A percentile compares a stretch with the other conserved stretches of the same genome.
Evolutionary conservation across 2,888 invertebrate genomes (phyloP).

Genomic region (Ashinkailepas kermadecensis): DNA sequence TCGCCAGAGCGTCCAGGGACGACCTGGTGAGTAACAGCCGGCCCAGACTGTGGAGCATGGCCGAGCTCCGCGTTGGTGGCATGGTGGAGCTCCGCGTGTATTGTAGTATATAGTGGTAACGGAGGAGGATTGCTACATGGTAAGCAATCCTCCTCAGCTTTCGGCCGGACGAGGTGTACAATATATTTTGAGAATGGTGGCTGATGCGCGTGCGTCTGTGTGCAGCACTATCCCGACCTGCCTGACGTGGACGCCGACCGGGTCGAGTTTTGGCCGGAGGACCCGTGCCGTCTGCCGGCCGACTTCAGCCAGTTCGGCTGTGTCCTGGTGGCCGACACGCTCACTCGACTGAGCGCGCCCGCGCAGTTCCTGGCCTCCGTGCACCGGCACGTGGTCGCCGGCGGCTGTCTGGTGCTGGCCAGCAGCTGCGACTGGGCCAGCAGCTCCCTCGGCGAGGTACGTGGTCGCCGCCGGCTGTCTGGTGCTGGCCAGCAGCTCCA

Average conservation of each 20-base stretch:
- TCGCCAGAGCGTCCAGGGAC: not conserved
- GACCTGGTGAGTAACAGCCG: not conserved
- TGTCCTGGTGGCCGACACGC: conserved; percentile 7
- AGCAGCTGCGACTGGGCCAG: conserved; percentile 2
- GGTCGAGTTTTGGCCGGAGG: conserved; percentile 4
- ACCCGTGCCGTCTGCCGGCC: not conserved
- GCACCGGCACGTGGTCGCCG: not conserved
- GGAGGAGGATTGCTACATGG: no score
- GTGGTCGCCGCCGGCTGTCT: not conserved
- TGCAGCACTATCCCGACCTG: no score
- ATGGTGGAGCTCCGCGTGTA: not conserved
- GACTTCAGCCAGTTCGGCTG: conserved; percentile 17
- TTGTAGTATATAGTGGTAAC: not conserved
- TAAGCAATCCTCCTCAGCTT: not conserved
- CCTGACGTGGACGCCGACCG: not conserved
- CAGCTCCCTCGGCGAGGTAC: not conserved
- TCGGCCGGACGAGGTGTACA: not conserved
- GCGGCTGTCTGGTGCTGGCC: conserved; percentile 6
- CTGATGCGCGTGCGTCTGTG: not conserved
- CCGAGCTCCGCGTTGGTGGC: not conserved
- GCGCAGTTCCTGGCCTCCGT: not conserved
- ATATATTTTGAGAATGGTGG: not conserved
- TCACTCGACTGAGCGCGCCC: not conserved
- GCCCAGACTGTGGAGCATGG: not conserved
- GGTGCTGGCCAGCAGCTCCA: not conserved